Percentiles rank a stretch among this genome's conserved stretches.
These are phyloP conservation scores for Hetaerina americana DNA, from an alignment of 1,140 invertebrate species.

Conservation along the genomic window DNA sequence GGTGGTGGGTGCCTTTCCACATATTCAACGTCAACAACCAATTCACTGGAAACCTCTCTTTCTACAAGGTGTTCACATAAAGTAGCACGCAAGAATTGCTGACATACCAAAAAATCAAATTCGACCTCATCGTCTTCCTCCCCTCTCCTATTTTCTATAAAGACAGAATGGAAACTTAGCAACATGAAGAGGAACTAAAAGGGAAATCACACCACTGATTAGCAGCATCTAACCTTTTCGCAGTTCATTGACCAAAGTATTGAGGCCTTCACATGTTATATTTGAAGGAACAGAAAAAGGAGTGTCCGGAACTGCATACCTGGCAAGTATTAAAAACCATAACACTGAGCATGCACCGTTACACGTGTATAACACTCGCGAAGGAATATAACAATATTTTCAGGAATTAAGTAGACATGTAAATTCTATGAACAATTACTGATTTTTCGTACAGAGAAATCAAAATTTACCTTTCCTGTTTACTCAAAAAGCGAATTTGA, in stretches of 20 bases:
- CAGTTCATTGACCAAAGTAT: constrained; percentile 66
- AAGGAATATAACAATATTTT: neutral
- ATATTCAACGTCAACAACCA: constrained; percentile 78
- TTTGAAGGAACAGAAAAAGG: constrained; percentile 64
- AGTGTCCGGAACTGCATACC: constrained; percentile 74
- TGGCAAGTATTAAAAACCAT: constrained; percentile 35
- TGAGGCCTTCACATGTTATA: constrained; percentile 54
- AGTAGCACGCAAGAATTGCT: constrained; percentile 58
- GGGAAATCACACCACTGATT: constrained; percentile 9
- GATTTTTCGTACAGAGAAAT: neutral
- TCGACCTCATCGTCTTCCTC: constrained; percentile 41
- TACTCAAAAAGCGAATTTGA: neutral
- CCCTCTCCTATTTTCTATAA: constrained; percentile 21
- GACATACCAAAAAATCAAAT: constrained; percentile 80
- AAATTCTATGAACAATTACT: neutral
- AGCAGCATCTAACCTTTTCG: constrained; percentile 43
- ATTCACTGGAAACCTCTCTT: constrained; percentile 54
- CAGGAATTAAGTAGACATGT: neutral
- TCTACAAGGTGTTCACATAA: constrained; percentile 56
- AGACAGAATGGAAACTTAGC: constrained; percentile 12
- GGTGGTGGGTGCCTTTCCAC: constrained; percentile 76
- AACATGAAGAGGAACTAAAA: constrained; percentile 3
- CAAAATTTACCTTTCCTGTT: neutral
- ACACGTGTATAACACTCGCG: neutral
- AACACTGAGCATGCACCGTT: neutral